These are phyloP conservation scores for Gambelia wislizenii DNA, from an alignment of 2,797 vertebrate species.

Conservation along the genomic window DNA sequence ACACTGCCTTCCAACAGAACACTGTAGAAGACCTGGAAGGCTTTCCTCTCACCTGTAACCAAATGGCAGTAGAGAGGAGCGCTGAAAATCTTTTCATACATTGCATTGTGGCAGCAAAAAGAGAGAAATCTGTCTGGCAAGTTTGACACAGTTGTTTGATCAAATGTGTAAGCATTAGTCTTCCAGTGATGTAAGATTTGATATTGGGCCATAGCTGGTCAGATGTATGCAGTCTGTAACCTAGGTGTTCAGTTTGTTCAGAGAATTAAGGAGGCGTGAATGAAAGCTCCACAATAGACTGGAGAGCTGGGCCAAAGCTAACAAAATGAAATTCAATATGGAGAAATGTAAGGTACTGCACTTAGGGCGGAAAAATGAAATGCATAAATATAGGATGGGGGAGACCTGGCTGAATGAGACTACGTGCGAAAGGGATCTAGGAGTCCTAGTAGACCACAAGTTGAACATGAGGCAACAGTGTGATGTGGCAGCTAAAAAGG, in stretches of 20 bases:
- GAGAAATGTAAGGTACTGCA: too few species aligned
- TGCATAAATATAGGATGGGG: too few species aligned
- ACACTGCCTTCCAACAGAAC: not conserved
- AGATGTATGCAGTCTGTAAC: not conserved
- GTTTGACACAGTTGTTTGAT: not conserved
- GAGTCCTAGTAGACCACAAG: too few species aligned
- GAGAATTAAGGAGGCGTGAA: not conserved
- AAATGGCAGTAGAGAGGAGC: not conserved
- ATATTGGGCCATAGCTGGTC: not conserved
- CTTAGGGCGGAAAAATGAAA: too few species aligned
- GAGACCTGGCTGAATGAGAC: too few species aligned
- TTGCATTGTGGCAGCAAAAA: not conserved
- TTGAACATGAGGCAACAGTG: too few species aligned
- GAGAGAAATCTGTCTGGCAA: not conserved
- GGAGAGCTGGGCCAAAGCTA: too few species aligned
- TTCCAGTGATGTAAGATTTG: not conserved
- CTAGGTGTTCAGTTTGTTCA: not conserved
- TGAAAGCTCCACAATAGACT: not conserved
- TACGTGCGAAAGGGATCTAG: too few species aligned
- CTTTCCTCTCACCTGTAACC: not conserved
- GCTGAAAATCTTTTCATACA: not conserved
- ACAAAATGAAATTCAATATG: too few species aligned
- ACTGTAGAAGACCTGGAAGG: not conserved
- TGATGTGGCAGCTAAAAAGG: too few species aligned
- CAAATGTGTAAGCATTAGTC: not conserved